Base-by-base conservation (phyloP, 2,888 invertebrate species). In the Lysandra coridon region DNA sequence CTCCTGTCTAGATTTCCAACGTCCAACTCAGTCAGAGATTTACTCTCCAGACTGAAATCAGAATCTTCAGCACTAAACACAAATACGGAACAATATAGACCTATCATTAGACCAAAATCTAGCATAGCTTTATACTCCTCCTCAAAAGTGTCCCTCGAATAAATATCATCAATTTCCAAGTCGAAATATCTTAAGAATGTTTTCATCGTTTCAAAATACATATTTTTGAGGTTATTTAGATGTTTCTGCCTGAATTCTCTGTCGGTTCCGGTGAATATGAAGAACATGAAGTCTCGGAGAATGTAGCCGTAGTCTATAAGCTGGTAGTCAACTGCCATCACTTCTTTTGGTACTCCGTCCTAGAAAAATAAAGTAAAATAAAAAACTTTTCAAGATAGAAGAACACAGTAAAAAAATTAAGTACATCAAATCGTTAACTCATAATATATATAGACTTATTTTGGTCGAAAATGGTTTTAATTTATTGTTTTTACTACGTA, bases 241-340 rank as follows among this genome's bases (percentile, higher is more conserved):
- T 91, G 86, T 0, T 83, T 77, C n/a, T 80, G 84, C 17, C 91
- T 84, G 53, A 91, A 88, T 10, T 87, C 69, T 23, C 84, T 83
- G 78, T 90, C 89, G 0, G 89, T 88, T 10, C 85, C 81, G 2
- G 80, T 80, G 62, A 86, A 86, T 17, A 90, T 85, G 73, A 90
- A 88, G 74, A 85, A 88, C 0, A 90, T 4, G 1, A 91, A 83
- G 74, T 91, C 91, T 5, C 83, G 64, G 0, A 88, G 74, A 0
- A 89, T 90, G 78, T 84, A 85, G 1, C 89, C 89, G 79, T 84
- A 87, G 81, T 85, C 81, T 0, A 86, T 78, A 1, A 88, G 49
- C 78, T 91, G 90, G 64, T 86, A 91, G 80, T 91, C 91, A 2
- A 90, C 81, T 0, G 84, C 81, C 3, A 86, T 82, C 1, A 88